Evolutionary conservation across 2,113 vertebrate species (phyloP), one percentile per base, ranked within the genome.

Genomic region (Chaenogobius annularis): DNA sequence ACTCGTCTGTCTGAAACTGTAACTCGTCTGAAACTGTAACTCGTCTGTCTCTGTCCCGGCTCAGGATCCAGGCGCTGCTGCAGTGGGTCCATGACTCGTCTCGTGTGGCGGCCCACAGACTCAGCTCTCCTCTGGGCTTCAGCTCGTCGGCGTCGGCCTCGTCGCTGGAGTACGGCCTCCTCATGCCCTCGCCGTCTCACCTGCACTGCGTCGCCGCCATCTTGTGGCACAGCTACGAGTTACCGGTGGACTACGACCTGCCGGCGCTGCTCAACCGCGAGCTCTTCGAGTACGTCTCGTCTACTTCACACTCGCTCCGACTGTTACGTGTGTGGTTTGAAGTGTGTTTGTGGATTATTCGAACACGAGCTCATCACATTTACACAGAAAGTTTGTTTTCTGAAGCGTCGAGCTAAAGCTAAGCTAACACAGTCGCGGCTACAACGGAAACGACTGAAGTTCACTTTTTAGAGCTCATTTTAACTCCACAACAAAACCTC

Each of bases 71-170:
- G 90, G 96, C 98, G 66, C 85, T 99, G 66, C 93, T 99, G 78
- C 96, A 98, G 88, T 99, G 98, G 98, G 98, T 99, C 54, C 95
- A 96, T 1, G 98, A 99, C 89, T 98, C 97, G 0, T 97, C 98
- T 0, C 91, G 91, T 83, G 94, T 98, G 72, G 98, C 97, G 22
- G 94, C 95, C 40, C 89, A 97, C 90, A 99, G 97, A 79, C 95
- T 95, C 82, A 95, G 90, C 58, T 89, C 92, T 26, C 92, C 94
- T 1, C 85, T 93, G 79, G 95, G 93, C 79, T 96, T 94, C 72
- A 90, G 72, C 0, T 47, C 75, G 52, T 80, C 88, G 3, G 78
- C 83, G 0, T 85, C 83, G 3, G 72, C 85, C 5, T 96, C 95
- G 0, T 77, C 95, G 0, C 87, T 95, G 71, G 98, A 99, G 73